Percentiles rank a stretch among this genome's conserved stretches.
phyloP scores from a whole-genome alignment of 2,888 invertebrate genomes.

The Polyommatus icarus region DNA sequence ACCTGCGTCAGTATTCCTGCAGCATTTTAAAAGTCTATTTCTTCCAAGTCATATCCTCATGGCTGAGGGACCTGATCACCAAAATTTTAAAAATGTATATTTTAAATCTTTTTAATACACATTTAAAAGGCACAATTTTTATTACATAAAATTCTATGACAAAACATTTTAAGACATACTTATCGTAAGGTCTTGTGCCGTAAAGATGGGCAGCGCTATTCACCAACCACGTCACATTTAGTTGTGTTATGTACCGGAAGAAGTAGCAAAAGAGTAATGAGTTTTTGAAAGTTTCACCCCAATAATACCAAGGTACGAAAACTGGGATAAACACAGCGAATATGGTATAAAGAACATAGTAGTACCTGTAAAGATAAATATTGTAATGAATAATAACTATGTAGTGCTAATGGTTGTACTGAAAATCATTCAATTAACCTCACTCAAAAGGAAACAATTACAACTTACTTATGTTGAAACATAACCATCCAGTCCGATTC shows the following conservation, averaged over 20 bases:
- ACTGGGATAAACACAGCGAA: slow-evolving; percentile 83
- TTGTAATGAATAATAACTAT: not conserved
- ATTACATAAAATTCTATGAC: too few relatives aligned
- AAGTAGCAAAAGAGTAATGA: slow-evolving; percentile 83
- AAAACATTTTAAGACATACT: slow-evolving; percentile 63
- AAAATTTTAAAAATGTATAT: too few relatives aligned
- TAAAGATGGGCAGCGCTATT: slow-evolving; percentile 91
- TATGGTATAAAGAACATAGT: slow-evolving; percentile 80
- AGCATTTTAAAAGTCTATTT: too few relatives aligned
- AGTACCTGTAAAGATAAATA: slow-evolving; percentile 79
- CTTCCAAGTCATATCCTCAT: too few relatives aligned
- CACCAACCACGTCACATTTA: slow-evolving; percentile 91
- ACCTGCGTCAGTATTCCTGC: too few relatives aligned
- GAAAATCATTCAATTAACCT: not conserved
- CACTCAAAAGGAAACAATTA: not conserved
- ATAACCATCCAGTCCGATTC: slow-evolving; percentile 85
- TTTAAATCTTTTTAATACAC: too few relatives aligned
- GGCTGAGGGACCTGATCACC: too few relatives aligned
- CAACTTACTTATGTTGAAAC: slow-evolving; percentile 86
- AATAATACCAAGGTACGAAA: slow-evolving; percentile 83
- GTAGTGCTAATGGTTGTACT: not conserved
- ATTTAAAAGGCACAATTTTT: too few relatives aligned
- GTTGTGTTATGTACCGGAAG: slow-evolving; percentile 79
- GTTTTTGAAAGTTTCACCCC: slow-evolving; percentile 83
- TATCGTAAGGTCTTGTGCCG: slow-evolving; percentile 89